A percentile compares a stretch with the other conserved stretches of the same genome.
Evolutionary conservation across 1,140 invertebrate genomes (phyloP).

Genomic region (Bombyx mandarina): DNA sequence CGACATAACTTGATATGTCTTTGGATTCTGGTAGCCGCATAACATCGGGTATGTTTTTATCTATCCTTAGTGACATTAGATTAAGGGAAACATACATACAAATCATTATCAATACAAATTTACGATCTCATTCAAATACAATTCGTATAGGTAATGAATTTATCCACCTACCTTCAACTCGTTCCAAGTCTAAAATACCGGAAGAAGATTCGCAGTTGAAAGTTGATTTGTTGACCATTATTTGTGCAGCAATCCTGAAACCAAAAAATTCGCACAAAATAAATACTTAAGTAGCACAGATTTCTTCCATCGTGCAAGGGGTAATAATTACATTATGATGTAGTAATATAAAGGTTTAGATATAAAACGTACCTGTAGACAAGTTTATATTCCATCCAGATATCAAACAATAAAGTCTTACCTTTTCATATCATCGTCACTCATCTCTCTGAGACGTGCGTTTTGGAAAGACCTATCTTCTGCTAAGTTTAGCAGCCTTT

Average conservation of each 20-base stretch:
- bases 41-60: too few species aligned
- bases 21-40: too few species aligned
- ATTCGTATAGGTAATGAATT: too few species aligned
- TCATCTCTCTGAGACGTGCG: constrained; percentile 15
- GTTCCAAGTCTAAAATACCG: constrained; percentile 53
- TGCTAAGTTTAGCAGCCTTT: constrained; percentile 47
- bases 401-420: constrained; percentile 9
- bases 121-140: too few species aligned
- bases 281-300: neutral
- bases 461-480: constrained; percentile 43
- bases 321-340: neutral
- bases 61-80: too few species aligned
- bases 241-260: neutral
- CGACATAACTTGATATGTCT: too few species aligned
- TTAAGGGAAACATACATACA: too few species aligned
- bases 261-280: neutral
- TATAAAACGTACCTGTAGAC: neutral
- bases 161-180: constrained; percentile 38
- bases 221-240: constrained; percentile 22
- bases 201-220: constrained; percentile 46
- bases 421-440: constrained; percentile 33
- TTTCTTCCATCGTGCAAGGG: neutral
- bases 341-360: neutral
- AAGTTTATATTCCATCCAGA: neutral
- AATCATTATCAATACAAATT: too few species aligned